These are phyloP conservation scores for Amiota communis DNA, from an alignment of 2,888 invertebrate species.

Conservation along the genomic window DNA sequence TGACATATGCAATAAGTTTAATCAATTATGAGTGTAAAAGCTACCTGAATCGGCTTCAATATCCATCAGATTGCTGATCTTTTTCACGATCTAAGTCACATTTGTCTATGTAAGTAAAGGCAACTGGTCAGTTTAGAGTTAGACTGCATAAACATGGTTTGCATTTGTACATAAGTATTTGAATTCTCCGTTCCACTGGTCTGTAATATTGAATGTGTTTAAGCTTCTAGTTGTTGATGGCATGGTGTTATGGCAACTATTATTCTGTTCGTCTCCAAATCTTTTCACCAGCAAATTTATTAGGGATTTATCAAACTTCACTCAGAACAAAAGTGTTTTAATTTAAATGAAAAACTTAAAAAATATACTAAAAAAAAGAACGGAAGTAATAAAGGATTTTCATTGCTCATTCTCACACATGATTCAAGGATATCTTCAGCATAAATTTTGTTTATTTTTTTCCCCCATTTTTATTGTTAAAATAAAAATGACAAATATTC, in stretches of 20 bases:
- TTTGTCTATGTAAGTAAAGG: slow-evolving; percentile 70
- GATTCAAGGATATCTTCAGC: no score
- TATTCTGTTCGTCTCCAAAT: no score
- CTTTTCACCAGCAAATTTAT: no score
- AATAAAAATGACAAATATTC: slow-evolving; percentile 4
- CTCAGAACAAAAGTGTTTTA: no score
- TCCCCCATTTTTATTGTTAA: background rate
- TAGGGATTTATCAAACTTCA: no score
- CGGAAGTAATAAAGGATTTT: no score
- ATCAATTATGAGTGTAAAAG: slow-evolving; percentile 80
- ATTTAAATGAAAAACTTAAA: no score
- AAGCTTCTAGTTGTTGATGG: slow-evolving; percentile 67
- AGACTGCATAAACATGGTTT: slow-evolving; percentile 68
- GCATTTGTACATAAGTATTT: slow-evolving; percentile 70
- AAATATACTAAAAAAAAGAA: no score
- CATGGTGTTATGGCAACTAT: slow-evolving; percentile 51
- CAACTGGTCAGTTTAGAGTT: slow-evolving; percentile 62
- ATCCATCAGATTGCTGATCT: slow-evolving; percentile 78
- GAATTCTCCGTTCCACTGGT: slow-evolving; percentile 71
- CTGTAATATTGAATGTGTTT: slow-evolving; percentile 70
- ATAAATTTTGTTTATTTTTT: background rate
- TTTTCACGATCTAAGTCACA: slow-evolving; percentile 83
- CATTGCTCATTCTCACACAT: no score
- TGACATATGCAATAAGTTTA: slow-evolving; percentile 83
- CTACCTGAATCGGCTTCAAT: slow-evolving; percentile 86